Evolutionary conservation across 1,140 invertebrate species (phyloP).

Genomic region (Bombyx mandarina): DNA sequence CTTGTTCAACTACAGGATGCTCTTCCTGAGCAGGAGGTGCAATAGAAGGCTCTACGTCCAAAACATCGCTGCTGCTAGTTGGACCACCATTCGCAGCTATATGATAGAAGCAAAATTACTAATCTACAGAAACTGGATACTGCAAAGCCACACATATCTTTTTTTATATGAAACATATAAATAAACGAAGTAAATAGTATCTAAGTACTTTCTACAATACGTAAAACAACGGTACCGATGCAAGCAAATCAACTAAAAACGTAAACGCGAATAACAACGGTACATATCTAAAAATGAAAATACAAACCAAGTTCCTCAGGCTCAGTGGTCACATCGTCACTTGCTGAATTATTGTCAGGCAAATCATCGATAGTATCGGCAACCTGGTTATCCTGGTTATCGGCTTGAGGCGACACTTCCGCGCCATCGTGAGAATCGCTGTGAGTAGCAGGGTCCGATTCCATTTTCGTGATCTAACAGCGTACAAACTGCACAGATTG

Average conservation of each 20-base stretch:
- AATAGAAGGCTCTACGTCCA: constrained; percentile 37
- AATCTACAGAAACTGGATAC: no score
- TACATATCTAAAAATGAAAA: background rate
- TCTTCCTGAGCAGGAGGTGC: constrained; percentile 30
- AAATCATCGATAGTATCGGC: constrained; percentile 46
- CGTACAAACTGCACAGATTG: constrained; percentile 16
- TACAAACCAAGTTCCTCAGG: constrained; percentile 42
- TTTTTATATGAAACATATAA: no score
- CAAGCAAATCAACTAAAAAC: background rate
- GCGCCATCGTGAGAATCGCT: constrained; percentile 62
- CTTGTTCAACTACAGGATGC: constrained; percentile 36
- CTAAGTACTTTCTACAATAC: background rate
- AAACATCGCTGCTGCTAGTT: constrained; percentile 57
- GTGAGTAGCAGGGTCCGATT: constrained; percentile 54
- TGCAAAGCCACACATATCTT: no score
- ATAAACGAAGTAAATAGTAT: background rate
- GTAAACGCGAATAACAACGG: background rate
- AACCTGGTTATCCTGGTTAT: constrained; percentile 53
- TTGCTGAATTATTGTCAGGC: constrained; percentile 48
- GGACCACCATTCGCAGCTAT: constrained; percentile 52
- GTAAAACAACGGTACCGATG: constrained; percentile 13
- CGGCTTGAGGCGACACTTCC: constrained; percentile 58
- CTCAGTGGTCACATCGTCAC: constrained; percentile 40
- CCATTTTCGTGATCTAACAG: constrained; percentile 41
- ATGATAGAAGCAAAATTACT: constrained; percentile 9